phyloP scores from a whole-genome alignment of 2,888 invertebrate species.

The Ennomos quercinarius region DNA sequence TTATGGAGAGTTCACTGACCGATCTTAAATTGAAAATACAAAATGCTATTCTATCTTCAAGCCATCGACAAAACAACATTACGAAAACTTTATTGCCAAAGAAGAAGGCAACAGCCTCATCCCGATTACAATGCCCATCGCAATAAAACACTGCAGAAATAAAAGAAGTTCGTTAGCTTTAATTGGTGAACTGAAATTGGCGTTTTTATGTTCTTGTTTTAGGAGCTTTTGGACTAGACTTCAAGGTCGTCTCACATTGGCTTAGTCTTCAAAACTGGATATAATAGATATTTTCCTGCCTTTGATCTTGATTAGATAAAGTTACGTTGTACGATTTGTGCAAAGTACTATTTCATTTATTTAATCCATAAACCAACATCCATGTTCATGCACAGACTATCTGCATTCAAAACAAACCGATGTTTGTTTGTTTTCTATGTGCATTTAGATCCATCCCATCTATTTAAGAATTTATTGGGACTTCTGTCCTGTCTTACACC shows the following conservation, averaged over 20 bases:
- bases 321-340: too few species aligned
- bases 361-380: too few species aligned
- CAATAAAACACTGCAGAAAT: conserved; percentile 46
- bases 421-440: conserved; percentile 4
- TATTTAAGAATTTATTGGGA: conserved; percentile 30
- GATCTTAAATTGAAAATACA: conserved; percentile 19
- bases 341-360: too few species aligned
- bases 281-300: background rate
- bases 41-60: conserved; percentile 26
- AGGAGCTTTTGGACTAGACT: conserved; percentile 14
- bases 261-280: background rate
- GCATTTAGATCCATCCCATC: conserved; percentile 22
- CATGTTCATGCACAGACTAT: background rate
- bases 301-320: conserved; percentile 1
- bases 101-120: conserved; percentile 34
- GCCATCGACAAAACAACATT: conserved; percentile 39
- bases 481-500: conserved; percentile 12
- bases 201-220: conserved; percentile 33
- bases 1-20: conserved; percentile 23
- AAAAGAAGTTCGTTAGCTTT: conserved; percentile 43
- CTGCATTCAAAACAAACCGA: conserved; percentile 14
- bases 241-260: conserved; percentile 7
- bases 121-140: conserved; percentile 31
- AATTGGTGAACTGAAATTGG: conserved; percentile 44
- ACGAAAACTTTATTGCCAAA: conserved; percentile 46